A percentile compares a stretch with the other conserved stretches of the same genome.
phyloP scores from a whole-genome alignment of 2,797 vertebrate species.

The Phaenicophaeus curvirostris region DNA sequence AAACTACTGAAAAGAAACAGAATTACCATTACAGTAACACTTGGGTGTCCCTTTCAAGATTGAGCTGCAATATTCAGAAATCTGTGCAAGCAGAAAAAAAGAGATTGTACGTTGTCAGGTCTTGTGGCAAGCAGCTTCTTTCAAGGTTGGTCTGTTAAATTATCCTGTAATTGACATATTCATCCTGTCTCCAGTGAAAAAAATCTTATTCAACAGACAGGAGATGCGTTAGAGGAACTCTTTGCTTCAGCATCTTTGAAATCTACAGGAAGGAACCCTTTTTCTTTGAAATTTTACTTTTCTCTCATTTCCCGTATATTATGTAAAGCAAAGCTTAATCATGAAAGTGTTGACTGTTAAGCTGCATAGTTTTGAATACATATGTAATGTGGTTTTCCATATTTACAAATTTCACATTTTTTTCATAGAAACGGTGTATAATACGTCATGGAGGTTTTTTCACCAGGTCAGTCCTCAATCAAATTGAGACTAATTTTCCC shows the following conservation, averaged over 20 bases:
- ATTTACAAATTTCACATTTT: neutral
- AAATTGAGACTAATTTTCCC: neutral
- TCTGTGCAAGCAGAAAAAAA: neutral
- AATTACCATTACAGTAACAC: neutral
- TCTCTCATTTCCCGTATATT: neutral
- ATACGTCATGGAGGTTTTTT: neutral
- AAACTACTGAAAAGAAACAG: neutral
- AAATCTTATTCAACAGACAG: neutral
- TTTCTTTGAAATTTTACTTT: slow-evolving; percentile 15
- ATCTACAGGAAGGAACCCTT: neutral
- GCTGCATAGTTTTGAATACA: neutral
- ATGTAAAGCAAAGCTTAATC: slow-evolving; percentile 30
- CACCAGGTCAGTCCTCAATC: neutral
- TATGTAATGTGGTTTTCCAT: neutral
- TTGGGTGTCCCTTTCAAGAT: neutral
- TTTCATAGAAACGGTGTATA: neutral
- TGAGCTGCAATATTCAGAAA: neutral
- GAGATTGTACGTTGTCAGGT: neutral
- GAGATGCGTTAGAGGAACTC: neutral
- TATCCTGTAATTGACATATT: slow-evolving; percentile 18
- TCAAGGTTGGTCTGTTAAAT: neutral
- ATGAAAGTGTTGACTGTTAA: slow-evolving; percentile 14
- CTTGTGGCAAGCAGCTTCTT: neutral
- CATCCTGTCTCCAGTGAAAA: neutral
- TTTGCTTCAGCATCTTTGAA: slow-evolving; percentile 32